Percentiles rank a stretch among this genome's conserved stretches.
phyloP scores from a whole-genome alignment of 2,113 vertebrate species.

The Pimephales promelas region DNA sequence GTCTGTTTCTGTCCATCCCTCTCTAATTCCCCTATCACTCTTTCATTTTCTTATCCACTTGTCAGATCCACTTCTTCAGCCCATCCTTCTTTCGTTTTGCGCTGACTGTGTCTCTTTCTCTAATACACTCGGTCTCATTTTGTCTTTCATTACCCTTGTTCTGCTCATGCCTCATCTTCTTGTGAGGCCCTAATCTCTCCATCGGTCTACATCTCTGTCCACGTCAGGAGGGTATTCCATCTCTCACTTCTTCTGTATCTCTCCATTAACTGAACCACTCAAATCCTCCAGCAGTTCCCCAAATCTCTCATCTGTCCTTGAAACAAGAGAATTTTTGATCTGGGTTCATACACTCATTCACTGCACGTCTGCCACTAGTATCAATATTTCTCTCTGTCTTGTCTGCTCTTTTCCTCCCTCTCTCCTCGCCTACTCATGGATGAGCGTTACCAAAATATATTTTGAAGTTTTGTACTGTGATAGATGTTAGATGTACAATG shows the following conservation, averaged over 20 bases:
- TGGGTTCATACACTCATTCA: not conserved
- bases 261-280: not conserved
- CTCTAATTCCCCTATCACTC: not conserved
- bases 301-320: slow-evolving; percentile 5
- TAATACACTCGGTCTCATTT: not conserved
- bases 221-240: slow-evolving; percentile 1
- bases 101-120: slow-evolving; percentile 27
- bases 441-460: slow-evolving; percentile 40
- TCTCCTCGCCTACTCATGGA: not conserved
- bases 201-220: slow-evolving; percentile 21
- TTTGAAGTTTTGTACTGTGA: slow-evolving; percentile 24
- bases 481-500: slow-evolving; percentile 28
- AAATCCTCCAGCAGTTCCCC: not conserved
- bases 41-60: slow-evolving; percentile 18
- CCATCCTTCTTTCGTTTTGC: slow-evolving; percentile 20
- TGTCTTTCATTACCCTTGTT: slow-evolving; percentile 36
- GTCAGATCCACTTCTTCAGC: slow-evolving; percentile 5
- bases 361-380: not conserved
- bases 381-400: slow-evolving; percentile 2
- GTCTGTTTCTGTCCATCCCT: slow-evolving; percentile 57
- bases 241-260: slow-evolving; percentile 1
- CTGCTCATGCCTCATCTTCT: not conserved
- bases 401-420: not conserved
- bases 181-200: slow-evolving; percentile 22
- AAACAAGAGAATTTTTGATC: slow-evolving; percentile 26